Conservation (phyloP, 1,140 invertebrate genomes). For the Oncopodura yosiiana region DNA sequence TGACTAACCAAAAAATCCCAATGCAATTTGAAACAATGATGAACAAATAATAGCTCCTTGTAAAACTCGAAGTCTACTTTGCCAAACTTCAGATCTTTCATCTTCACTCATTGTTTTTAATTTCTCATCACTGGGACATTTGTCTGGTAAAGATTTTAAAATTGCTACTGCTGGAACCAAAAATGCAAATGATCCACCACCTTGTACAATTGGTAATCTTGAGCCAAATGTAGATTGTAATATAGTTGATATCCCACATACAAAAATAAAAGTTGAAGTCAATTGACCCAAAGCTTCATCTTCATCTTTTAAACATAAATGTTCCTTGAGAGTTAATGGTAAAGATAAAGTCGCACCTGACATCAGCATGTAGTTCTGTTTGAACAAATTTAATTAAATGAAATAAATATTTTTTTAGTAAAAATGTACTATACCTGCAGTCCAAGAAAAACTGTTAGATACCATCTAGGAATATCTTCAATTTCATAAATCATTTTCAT, state of each 20-base stretch:
- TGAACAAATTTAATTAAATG: neutral
- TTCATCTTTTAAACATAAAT: slow-evolving; percentile 66
- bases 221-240: slow-evolving; percentile 46
- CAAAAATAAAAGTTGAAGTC: slow-evolving; percentile 59
- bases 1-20: neutral
- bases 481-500: too few relatives aligned
- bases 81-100: slow-evolving; percentile 40
- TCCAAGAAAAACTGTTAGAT: slow-evolving; percentile 69
- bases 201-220: slow-evolving; percentile 47
- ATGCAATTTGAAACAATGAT: slow-evolving; percentile 36
- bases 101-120: slow-evolving; percentile 17
- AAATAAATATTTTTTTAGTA: neutral
- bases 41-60: slow-evolving; percentile 42
- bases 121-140: slow-evolving; percentile 45
- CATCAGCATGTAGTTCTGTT: slow-evolving; percentile 75
- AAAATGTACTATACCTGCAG: slow-evolving; percentile 55
- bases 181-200: slow-evolving; percentile 39
- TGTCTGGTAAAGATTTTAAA: slow-evolving; percentile 40
- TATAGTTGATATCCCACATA: slow-evolving; percentile 40
- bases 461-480: slow-evolving; percentile 72
- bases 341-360: slow-evolving; percentile 75
- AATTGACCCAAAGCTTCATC: slow-evolving; percentile 58
- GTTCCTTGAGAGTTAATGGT: slow-evolving; percentile 69
- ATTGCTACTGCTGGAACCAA: slow-evolving; percentile 44
- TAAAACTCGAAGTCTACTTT: slow-evolving; percentile 41